Evolutionary conservation across 1,140 invertebrate genomes (phyloP).

Genomic region (Drosophila sucinea): DNA sequence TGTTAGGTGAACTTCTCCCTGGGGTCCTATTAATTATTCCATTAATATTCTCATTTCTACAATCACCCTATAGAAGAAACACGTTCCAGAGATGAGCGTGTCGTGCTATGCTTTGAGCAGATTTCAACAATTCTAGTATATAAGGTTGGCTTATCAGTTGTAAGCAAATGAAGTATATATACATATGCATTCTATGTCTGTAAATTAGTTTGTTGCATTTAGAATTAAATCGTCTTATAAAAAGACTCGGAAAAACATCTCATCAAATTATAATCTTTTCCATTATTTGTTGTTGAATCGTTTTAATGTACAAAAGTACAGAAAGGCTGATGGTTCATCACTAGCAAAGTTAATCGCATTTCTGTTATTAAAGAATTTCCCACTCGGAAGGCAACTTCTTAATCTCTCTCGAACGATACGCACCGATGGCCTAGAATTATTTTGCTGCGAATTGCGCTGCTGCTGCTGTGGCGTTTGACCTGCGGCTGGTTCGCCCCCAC

Average conservation of each 20-base stretch:
- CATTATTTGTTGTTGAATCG: too few species aligned
- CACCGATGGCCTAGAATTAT: constrained; percentile 93
- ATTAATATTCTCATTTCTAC: not conserved
- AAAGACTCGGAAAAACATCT: too few species aligned
- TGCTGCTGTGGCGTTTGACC: constrained; percentile 86
- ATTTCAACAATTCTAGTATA: too few species aligned
- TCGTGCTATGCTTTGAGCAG: not conserved
- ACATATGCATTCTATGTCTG: not conserved
- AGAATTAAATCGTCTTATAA: too few species aligned
- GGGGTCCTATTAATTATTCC: constrained; percentile 9
- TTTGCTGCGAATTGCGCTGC: constrained; percentile 88
- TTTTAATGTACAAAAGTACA: too few species aligned
- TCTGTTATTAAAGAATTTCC: constrained; percentile 1
- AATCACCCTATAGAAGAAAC: not conserved
- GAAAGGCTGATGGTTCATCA: not conserved
- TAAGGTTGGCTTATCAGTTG: not conserved
- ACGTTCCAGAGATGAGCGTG: not conserved
- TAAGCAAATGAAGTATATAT: not conserved
- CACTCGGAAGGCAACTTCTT: constrained; percentile 1
- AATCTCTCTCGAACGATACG: constrained; percentile 68
- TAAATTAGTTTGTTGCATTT: too few species aligned
- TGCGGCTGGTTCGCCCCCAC: constrained; percentile 63
- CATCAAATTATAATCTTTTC: too few species aligned
- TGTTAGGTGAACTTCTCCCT: not conserved
- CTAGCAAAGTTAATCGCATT: not conserved